Evolutionary conservation across 2,888 invertebrate genomes (phyloP).

Genomic region (Mimumesa dahlbomi): DNA sequence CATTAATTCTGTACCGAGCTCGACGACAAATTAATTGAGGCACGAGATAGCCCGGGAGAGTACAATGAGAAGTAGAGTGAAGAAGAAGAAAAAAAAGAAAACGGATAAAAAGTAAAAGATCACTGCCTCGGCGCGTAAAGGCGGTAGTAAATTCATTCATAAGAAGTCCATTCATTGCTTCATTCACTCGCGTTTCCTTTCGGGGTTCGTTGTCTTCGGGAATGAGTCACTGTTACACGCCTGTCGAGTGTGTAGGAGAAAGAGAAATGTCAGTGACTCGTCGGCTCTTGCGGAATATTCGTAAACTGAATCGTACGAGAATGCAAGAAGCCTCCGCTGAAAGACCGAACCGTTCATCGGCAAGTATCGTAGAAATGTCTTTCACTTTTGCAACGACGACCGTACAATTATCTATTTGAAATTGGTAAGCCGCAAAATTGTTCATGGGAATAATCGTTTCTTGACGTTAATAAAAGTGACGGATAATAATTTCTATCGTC

Average conservation of each 20-base stretch:
- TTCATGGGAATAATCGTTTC: too few relatives aligned
- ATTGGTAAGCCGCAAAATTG: too few relatives aligned
- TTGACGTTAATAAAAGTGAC: too few relatives aligned
- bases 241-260: slow-evolving; percentile 50
- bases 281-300: slow-evolving; percentile 62
- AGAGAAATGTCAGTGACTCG: slow-evolving; percentile 69
- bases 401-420: too few relatives aligned
- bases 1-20: slow-evolving; percentile 34
- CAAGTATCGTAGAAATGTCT: too few relatives aligned
- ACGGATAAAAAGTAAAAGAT: slow-evolving; percentile 25
- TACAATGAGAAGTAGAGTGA: slow-evolving; percentile 39
- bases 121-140: slow-evolving; percentile 36
- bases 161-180: slow-evolving; percentile 68
- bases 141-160: slow-evolving; percentile 73
- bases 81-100: slow-evolving; percentile 10
- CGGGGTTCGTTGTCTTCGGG: slow-evolving; percentile 70
- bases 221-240: slow-evolving; percentile 67
- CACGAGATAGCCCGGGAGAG: slow-evolving; percentile 2
- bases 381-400: too few relatives aligned
- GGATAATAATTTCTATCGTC: too few relatives aligned
- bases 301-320: slow-evolving; percentile 15
- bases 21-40: slow-evolving; percentile 47
- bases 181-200: slow-evolving; percentile 71
- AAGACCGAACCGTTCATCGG: too few relatives aligned
- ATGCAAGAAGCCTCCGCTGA: too few relatives aligned